Percentiles rank a stretch among this genome's conserved stretches.
phyloP scores from a whole-genome alignment of 1,140 invertebrate species.

The Drosophila teissieri region DNA sequence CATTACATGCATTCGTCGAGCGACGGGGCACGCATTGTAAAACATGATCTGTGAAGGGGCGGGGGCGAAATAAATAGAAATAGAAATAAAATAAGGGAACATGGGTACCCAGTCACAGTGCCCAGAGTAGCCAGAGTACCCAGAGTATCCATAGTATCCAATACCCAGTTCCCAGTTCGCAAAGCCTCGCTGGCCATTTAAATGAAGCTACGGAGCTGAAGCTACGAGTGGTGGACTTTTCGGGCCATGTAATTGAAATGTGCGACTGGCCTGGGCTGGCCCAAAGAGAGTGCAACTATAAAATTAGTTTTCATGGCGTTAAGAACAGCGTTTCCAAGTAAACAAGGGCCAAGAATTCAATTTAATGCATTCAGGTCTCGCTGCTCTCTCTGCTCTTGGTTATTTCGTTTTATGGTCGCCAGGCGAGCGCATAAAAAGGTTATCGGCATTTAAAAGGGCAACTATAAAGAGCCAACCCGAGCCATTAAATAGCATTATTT shows the following conservation, averaged over 20 bases:
- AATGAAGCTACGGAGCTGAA: conserved; percentile 54
- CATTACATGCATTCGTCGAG: conserved; percentile 52
- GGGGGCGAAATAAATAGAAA: conserved; percentile 5
- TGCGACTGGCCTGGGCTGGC: conserved; percentile 18
- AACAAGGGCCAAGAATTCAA: conserved; percentile 61
- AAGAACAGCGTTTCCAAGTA: conserved; percentile 70
- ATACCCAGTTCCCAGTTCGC: background rate
- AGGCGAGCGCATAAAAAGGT: conserved; percentile 73
- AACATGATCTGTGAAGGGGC: conserved; percentile 32
- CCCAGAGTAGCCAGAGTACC: background rate
- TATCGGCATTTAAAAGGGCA: conserved; percentile 80
- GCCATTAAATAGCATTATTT: conserved; percentile 78
- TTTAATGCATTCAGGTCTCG: conserved; percentile 73
- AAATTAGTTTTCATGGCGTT: conserved; percentile 83
- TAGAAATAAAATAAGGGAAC: conserved; percentile 45
- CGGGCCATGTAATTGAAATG: conserved; percentile 74
- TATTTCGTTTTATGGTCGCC: conserved; percentile 67
- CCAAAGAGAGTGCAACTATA: conserved; percentile 65
- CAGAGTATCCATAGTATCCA: background rate
- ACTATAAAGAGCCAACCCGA: conserved; percentile 50
- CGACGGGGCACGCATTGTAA: conserved; percentile 73
- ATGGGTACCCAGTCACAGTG: conserved; percentile 9
- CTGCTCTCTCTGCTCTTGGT: conserved; percentile 19
- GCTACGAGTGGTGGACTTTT: background rate
- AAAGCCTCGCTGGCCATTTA: conserved; percentile 61